A percentile compares a stretch with the other conserved stretches of the same genome.
Conservation (phyloP, 2,888 invertebrate species). For the Orthosia incerta region DNA sequence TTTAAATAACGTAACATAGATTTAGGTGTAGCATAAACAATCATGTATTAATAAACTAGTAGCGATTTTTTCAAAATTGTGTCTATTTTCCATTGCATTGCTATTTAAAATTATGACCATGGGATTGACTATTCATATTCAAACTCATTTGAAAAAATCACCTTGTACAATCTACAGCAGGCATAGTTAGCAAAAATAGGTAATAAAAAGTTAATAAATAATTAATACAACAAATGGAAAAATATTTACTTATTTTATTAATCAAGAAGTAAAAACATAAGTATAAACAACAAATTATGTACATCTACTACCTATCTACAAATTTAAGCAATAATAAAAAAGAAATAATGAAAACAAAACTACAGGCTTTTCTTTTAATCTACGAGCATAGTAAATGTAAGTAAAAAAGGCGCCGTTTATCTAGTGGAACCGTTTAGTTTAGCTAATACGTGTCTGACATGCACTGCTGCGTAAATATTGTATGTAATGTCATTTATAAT, state of each 20-base stretch:
- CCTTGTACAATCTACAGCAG: neutral
- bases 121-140: no score
- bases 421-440: slow-evolving; percentile 20
- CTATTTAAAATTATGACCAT: no score
- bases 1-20: neutral
- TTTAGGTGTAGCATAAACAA: neutral
- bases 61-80: neutral
- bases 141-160: neutral
- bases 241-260: neutral
- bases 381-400: slow-evolving; percentile 1
- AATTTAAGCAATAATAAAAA: neutral
- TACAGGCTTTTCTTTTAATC: slow-evolving; percentile 8
- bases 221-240: neutral
- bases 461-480: slow-evolving; percentile 36
- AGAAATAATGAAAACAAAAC: neutral
- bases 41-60: neutral
- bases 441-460: slow-evolving; percentile 40
- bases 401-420: neutral
- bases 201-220: no score
- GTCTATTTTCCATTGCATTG: no score
- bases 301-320: no score
- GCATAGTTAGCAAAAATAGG: no score
- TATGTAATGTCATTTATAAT: slow-evolving; percentile 32
- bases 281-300: no score
- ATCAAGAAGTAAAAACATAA: neutral